Evolutionary conservation across 2,113 vertebrate genomes (phyloP).

Genomic region (Myanophis thanlyinensis): DNA sequence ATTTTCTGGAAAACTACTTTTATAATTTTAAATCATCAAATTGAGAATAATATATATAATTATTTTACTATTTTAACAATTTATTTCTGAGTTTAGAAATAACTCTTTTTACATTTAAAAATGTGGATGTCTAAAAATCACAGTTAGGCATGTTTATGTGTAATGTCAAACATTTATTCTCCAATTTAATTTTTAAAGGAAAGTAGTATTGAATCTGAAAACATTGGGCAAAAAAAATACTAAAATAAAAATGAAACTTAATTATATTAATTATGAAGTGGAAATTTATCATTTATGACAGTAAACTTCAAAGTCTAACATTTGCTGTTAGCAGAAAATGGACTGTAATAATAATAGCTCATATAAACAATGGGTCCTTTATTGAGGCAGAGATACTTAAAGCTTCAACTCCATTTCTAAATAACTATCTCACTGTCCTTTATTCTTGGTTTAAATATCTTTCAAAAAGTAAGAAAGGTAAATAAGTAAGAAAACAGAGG

Average conservation of each 20-base stretch:
- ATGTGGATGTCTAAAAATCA: conserved; percentile 34
- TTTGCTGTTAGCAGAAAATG: conserved; percentile 33
- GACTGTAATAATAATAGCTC: conserved; percentile 67
- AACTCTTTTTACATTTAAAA: conserved; percentile 29
- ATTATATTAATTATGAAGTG: background rate
- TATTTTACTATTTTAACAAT: conserved; percentile 19
- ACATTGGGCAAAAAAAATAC: background rate
- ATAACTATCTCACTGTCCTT: conserved; percentile 52
- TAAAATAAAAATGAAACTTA: background rate
- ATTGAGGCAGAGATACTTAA: conserved; percentile 58
- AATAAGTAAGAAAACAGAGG: conserved; percentile 39
- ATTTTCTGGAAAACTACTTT: background rate
- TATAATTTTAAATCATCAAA: background rate
- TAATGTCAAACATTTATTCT: background rate
- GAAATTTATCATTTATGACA: background rate
- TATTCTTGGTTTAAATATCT: conserved; percentile 57
- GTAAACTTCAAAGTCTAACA: background rate
- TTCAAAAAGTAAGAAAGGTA: conserved; percentile 50
- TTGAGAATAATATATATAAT: background rate
- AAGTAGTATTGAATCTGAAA: background rate
- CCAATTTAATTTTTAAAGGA: background rate
- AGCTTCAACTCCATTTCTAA: conserved; percentile 58
- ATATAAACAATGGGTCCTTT: conserved; percentile 74
- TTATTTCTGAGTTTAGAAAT: conserved; percentile 8
- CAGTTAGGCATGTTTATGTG: background rate